These are phyloP conservation scores for Ophioninae sp. DNA, from an alignment of 2,888 invertebrate species.

Conservation along the genomic window DNA sequence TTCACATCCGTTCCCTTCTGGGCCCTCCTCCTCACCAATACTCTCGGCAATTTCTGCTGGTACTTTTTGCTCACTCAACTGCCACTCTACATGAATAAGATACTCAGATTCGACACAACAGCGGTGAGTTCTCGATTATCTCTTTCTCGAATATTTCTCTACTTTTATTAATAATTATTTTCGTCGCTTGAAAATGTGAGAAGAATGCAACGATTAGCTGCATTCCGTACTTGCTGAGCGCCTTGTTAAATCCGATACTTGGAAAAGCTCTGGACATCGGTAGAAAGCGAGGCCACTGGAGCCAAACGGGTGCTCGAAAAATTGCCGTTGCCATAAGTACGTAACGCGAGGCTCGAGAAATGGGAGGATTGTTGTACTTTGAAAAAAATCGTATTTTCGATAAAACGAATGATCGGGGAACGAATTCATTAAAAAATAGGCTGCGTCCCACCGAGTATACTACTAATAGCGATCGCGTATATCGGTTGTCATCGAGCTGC, in stretches of 20 bases:
- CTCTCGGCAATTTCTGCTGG: constrained; percentile 82
- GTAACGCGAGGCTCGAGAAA: constrained; percentile 3
- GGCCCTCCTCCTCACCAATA: constrained; percentile 80
- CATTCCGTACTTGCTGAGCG: constrained; percentile 75
- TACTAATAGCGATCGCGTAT: constrained; percentile 73
- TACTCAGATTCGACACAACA: constrained; percentile 80
- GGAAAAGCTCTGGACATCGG: constrained; percentile 75
- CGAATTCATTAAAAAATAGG: constrained; percentile 66
- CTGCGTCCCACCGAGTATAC: constrained; percentile 72
- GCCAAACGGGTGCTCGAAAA: constrained; percentile 76
- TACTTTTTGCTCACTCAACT: constrained; percentile 82
- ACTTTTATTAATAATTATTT: background rate
- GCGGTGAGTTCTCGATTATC: constrained; percentile 73
- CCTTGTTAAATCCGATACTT: constrained; percentile 72
- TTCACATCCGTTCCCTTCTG: constrained; percentile 80
- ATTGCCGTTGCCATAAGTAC: constrained; percentile 76
- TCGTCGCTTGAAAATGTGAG: background rate
- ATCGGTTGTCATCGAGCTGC: constrained; percentile 72
- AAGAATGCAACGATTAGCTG: constrained; percentile 76
- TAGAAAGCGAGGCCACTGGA: constrained; percentile 72
- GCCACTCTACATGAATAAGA: constrained; percentile 82
- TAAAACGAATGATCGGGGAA: background rate
- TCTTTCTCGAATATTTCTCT: background rate
- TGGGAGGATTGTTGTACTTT: background rate
- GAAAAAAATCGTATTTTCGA: too few species aligned